These are phyloP conservation scores for Acipenser oxyrinchus DNA, from an alignment of 2,797 vertebrate species.

Conservation along the genomic window DNA sequence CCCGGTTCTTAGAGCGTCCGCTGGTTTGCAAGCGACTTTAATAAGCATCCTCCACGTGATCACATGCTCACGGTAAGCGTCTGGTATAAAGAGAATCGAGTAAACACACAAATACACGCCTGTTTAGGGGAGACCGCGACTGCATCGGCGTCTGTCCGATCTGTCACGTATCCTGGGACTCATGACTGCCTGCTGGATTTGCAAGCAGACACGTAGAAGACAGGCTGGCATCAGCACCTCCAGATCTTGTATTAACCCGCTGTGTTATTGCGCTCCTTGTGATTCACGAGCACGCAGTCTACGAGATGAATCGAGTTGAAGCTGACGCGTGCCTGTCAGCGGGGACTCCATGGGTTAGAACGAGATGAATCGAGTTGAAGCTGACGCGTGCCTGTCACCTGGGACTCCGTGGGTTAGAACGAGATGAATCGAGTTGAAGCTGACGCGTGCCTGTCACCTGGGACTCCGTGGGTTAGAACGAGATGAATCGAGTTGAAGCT, in stretches of 20 bases:
- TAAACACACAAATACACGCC: constrained; percentile 46
- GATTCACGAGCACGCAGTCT: too few species aligned
- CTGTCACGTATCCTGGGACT: constrained; percentile 57
- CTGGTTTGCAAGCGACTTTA: constrained; percentile 35
- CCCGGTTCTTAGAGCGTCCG: constrained; percentile 33
- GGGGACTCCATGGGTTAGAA: too few species aligned
- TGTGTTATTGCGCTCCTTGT: constrained; percentile 47
- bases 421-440: too few species aligned
- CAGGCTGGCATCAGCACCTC: constrained; percentile 50
- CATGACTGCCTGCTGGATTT: constrained; percentile 56
- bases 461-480: too few species aligned
- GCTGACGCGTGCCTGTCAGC: too few species aligned
- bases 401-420: too few species aligned
- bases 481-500: too few species aligned
- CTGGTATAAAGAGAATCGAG: constrained; percentile 39
- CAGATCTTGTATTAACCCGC: constrained; percentile 51
- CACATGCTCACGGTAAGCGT: constrained; percentile 34
- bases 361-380: too few species aligned
- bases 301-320: too few species aligned
- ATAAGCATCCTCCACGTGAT: constrained; percentile 38
- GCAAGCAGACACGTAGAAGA: constrained; percentile 54
- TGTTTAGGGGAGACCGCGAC: constrained; percentile 51
- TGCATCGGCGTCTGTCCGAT: constrained; percentile 39
- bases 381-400: too few species aligned
- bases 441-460: too few species aligned